Conservation (phyloP, 2,888 invertebrate genomes). For the Balanococcus diminutus region DNA sequence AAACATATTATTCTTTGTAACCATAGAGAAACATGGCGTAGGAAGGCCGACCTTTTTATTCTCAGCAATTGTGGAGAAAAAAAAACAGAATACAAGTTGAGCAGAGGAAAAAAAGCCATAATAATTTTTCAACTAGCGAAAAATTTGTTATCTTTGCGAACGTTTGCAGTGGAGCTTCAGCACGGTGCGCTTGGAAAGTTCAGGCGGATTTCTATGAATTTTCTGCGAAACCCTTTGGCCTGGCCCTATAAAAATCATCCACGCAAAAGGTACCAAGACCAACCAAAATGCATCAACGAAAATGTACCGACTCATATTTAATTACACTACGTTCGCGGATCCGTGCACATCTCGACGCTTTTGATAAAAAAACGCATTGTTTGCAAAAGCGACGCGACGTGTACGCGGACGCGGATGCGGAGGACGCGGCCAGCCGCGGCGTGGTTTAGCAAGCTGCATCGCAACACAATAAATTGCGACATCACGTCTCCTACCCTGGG, state of each 20-base stretch:
- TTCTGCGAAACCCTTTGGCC: not conserved
- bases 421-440: no score
- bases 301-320: not conserved
- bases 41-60: not conserved
- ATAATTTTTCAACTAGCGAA: not conserved
- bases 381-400: slow-evolving; percentile 7
- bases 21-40: not conserved
- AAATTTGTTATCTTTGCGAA: not conserved
- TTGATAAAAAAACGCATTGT: not conserved
- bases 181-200: no score
- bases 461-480: not conserved
- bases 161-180: not conserved
- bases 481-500: not conserved
- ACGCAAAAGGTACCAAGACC: not conserved
- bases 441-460: not conserved
- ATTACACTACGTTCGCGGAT: not conserved
- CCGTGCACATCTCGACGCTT: not conserved
- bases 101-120: not conserved
- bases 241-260: not conserved
- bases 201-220: no score
- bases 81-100: no score
- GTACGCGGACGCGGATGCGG: no score
- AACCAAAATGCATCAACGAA: not conserved
- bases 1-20: not conserved
- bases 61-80: not conserved